These are phyloP conservation scores for Cheilosia variabilis DNA, from an alignment of 2,888 invertebrate species.

Conservation along the genomic window DNA sequence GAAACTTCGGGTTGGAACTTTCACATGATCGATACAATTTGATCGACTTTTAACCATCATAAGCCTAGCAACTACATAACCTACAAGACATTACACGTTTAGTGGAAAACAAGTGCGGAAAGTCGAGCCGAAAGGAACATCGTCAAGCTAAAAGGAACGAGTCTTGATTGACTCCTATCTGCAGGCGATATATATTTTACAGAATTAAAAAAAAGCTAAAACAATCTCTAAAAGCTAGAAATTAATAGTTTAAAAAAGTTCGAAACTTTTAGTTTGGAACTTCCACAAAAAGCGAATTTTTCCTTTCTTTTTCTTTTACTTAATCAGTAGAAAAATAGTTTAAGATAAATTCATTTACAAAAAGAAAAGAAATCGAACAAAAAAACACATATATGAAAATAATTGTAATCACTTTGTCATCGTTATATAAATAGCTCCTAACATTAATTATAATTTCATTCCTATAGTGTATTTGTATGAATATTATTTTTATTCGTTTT, in stretches of 20 bases:
- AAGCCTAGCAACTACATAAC: too few relatives aligned
- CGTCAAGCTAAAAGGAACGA: background rate
- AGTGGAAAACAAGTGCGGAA: too few relatives aligned
- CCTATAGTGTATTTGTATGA: constrained; percentile 40
- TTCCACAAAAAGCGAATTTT: constrained; percentile 19
- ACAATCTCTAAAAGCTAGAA: constrained; percentile 40
- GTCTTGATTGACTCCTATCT: too few relatives aligned
- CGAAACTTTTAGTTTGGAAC: constrained; percentile 19
- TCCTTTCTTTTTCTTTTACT: constrained; percentile 17
- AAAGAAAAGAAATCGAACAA: constrained; percentile 28
- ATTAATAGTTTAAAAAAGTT: constrained; percentile 35
- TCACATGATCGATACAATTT: too few relatives aligned
- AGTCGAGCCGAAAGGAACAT: background rate
- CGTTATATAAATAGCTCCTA: constrained; percentile 38
- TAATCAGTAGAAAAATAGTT: constrained; percentile 70
- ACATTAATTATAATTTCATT: constrained; percentile 57
- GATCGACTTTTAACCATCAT: too few relatives aligned
- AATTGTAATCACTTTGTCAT: constrained; percentile 55
- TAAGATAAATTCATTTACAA: constrained; percentile 55
- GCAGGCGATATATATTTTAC: background rate
- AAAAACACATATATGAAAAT: constrained; percentile 21
- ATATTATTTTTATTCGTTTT: constrained; percentile 11
- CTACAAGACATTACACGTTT: too few relatives aligned
- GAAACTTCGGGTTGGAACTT: too few relatives aligned
- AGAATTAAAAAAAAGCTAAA: constrained; percentile 12